Conservation (phyloP, 2,888 invertebrate species). For the Luperina nickerlii region DNA sequence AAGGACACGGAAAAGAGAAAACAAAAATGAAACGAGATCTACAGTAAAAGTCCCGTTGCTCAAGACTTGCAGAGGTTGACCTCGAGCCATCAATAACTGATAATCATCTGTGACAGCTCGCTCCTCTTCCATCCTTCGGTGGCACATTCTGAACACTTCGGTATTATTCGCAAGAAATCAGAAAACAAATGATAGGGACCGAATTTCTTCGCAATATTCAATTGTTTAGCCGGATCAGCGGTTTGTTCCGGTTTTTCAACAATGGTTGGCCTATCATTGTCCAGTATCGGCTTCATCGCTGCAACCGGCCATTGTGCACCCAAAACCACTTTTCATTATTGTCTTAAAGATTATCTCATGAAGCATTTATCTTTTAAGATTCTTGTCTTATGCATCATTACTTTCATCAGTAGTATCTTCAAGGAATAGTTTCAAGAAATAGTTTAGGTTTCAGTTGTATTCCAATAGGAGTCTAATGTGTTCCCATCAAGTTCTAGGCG, state of each 20-base stretch:
- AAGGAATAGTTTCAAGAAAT: background rate
- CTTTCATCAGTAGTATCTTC: conserved; percentile 37
- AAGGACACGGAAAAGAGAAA: conserved; percentile 29
- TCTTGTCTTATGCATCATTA: conserved; percentile 18
- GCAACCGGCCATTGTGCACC: conserved; percentile 60
- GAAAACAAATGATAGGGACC: conserved; percentile 28
- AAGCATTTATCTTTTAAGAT: conserved; percentile 42
- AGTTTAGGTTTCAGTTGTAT: background rate
- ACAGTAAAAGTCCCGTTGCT: conserved; percentile 52
- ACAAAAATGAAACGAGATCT: conserved; percentile 32
- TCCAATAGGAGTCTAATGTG: conserved; percentile 22
- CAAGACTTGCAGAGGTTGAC: conserved; percentile 35
- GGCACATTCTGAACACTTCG: conserved; percentile 15
- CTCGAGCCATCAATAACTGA: conserved; percentile 61
- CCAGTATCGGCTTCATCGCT: conserved; percentile 60
- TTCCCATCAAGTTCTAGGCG: conserved; percentile 9
- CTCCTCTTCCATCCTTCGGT: conserved; percentile 13
- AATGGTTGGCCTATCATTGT: conserved; percentile 62
- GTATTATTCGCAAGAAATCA: conserved; percentile 22
- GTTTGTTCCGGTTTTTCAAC: conserved; percentile 58
- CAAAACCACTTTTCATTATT: conserved; percentile 54
- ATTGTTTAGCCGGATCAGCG: conserved; percentile 47
- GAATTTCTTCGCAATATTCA: conserved; percentile 48
- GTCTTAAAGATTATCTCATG: conserved; percentile 55
- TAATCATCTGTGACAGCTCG: conserved; percentile 41